These are phyloP conservation scores for Pachycephus smyrnensis DNA, from an alignment of 2,888 invertebrate genomes.

Conservation along the genomic window DNA sequence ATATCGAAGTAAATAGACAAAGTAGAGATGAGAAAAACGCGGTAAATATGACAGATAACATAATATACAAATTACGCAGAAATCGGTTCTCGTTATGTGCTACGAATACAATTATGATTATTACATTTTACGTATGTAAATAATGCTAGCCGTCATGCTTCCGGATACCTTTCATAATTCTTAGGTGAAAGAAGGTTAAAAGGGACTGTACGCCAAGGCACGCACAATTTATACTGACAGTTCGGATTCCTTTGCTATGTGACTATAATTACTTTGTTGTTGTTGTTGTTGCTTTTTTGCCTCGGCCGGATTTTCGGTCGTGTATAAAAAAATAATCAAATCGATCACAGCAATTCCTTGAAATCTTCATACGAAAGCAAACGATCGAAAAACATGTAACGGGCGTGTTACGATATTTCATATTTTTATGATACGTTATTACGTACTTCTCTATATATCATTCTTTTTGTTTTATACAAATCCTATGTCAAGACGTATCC, in stretches of 20 bases:
- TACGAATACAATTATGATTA: neutral
- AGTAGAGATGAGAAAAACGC: neutral
- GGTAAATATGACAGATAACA: neutral
- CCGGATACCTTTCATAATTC: neutral
- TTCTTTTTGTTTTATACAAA: neutral
- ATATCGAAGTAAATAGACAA: neutral
- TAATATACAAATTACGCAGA: slow-evolving; percentile 8
- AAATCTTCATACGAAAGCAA: neutral
- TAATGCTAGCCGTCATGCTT: neutral
- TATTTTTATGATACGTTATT: neutral
- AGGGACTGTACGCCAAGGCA: neutral
- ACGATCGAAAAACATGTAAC: neutral
- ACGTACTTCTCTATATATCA: neutral
- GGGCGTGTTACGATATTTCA: neutral
- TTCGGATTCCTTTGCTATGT: neutral
- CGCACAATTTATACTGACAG: neutral
- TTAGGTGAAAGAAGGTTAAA: neutral
- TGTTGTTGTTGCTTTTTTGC: neutral
- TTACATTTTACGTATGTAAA: neutral
- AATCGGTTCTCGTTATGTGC: neutral
- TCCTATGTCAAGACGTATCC: neutral
- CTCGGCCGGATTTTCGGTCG: neutral
- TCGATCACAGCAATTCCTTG: slow-evolving; percentile 11
- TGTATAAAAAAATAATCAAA: neutral
- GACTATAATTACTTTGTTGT: neutral